Evolutionary conservation across 2,888 invertebrate species (phyloP), one percentile per base, ranked within the genome.

Genomic region (Megastigmus dorsalis): DNA sequence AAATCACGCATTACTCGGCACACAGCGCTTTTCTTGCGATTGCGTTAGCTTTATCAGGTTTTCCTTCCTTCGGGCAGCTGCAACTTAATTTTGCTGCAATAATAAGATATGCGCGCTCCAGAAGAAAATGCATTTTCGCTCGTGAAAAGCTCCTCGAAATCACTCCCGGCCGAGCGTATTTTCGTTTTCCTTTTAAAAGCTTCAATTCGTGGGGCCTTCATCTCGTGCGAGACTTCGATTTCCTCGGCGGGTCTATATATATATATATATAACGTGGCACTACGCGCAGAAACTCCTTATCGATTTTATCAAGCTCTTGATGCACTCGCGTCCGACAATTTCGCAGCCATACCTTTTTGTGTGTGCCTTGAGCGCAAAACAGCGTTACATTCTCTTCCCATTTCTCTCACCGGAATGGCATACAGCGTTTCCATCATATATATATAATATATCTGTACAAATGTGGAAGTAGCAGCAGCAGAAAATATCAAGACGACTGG

Each of bases 401-500:
- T 18, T 41, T n/a, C 1, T 15, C 13, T 13, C 36, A 7, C 41
- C 26, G 38, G 52, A 52, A n/a, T 38, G 26, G 23, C 23, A 26
- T 36, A 28, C 50, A 65, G 26, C 50, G 52, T 18, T n/a, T 50
- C 28, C 10, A 26, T 15, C 10, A 13, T 30, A 62, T 45, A 23
- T 33, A 23, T 45, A 38, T 38, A 38, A 3, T 43, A 43, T 43
- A 48, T 3, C 9, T 48, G 5, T 15, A 36, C n/a, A 23, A 3
- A 23, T 26, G n/a, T 5, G n/a, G 48, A 41, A 15, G 33, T n/a
- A n/a, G n/a, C n/a, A n/a, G n/a, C n/a, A 10, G 23, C 4, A 33
- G 74, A 79, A 79, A 83, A 81, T 81, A 82, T 81, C 79, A 78
- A 79, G 75, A 79, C 78, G 78, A 18, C 4, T 65, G 77, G n/a